Conservation (phyloP, 2,113 vertebrate species). For the Aleadryas rufinucha region DNA sequence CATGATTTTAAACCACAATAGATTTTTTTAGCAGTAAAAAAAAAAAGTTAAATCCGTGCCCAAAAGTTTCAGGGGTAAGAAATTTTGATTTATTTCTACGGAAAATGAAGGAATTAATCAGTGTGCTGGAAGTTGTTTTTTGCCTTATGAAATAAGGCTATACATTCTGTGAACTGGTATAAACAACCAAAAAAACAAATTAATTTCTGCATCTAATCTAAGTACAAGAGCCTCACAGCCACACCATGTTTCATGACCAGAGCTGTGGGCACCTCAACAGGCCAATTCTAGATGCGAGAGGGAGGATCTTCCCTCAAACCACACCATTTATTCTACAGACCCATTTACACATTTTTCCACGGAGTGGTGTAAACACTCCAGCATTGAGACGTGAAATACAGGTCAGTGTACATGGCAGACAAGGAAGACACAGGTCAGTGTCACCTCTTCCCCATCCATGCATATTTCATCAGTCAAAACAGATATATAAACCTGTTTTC, state of each 20-base stretch:
- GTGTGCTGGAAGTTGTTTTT: not conserved
- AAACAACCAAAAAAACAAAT: not conserved
- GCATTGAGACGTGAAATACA: not conserved
- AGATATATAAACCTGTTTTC: not conserved
- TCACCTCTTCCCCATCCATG: not conserved
- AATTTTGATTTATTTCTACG: not conserved
- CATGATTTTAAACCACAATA: not conserved
- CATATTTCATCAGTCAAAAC: not conserved
- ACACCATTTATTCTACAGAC: not conserved
- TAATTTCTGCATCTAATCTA: not conserved
- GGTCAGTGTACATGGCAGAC: not conserved
- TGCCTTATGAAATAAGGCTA: not conserved
- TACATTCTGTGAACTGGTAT: not conserved
- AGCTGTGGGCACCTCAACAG: rapidly evolving
- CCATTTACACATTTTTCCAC: not conserved
- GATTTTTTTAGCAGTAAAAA: not conserved
- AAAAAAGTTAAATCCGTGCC: not conserved
- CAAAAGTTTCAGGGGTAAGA: not conserved
- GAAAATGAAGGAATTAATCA: not conserved
- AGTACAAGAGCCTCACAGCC: not conserved
- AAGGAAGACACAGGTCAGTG: not conserved
- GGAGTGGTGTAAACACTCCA: not conserved
- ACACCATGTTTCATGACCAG: not conserved
- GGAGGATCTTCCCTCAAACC: not conserved
- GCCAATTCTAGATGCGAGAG: not conserved